Evolutionary conservation across 1,140 invertebrate species (phyloP), one percentile per base, ranked within the genome.

Genomic region (Wiebesia pumilae): DNA sequence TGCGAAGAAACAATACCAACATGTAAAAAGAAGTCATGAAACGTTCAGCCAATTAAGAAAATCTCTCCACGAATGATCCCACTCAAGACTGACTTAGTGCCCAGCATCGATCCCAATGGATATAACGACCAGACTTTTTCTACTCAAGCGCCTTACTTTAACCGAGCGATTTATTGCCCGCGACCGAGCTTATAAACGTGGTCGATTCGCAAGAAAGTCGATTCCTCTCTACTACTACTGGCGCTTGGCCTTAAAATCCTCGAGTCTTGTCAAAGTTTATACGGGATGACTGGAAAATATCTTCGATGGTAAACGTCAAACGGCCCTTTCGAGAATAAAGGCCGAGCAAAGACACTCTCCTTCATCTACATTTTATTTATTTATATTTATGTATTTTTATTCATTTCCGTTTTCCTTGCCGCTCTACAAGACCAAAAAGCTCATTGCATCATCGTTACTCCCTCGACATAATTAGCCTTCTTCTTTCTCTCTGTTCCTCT

Each of bases 191-290:
- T 78, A 54, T 78, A 78, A 78, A 54, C 77, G 62, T n/a, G 33
- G 6, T 58, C 67, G 67, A 83, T 83, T 47, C 65, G 21, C 27
- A 69, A 47, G 65, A 82, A 82, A 82, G 80, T 82, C 65, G 62
- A 82, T 82, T 82, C 78, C 62, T 30, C 51, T 54, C 12, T 38
- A 38, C 35, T 47, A 33, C 40, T 43, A 27, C 54, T 27, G 10
- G 21, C 10, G 0, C 62, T 47, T 10, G 9, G 81, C 1, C 85
- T 79, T 62, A 80, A 85, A 86, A 87, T 87, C 87, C 88, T 87
- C 85, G 88, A 87, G 87, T 90, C 88, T 90, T 90, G 89, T 89
- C 89, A 88, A 89, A 88, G 87, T 89, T 88, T 87, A 88, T 88
- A 89, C 86, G 81, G 87, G 78, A 88, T 90, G 88, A 88, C 86